phyloP scores from a whole-genome alignment of 2,113 vertebrate species.

The Plestiodon gilberti region DNA sequence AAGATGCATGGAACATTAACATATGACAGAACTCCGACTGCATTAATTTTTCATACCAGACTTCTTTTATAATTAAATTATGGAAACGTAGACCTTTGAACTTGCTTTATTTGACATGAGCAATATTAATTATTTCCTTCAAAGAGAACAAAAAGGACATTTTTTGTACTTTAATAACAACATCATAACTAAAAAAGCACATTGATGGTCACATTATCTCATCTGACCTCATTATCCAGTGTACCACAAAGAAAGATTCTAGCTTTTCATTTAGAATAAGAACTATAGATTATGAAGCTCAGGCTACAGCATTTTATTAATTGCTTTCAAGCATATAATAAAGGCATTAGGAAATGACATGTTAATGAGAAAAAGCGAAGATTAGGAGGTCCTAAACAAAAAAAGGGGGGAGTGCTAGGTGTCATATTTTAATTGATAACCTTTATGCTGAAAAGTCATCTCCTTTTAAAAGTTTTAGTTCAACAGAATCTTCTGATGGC shows the following conservation, averaged over 20 bases:
- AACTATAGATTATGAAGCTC: constrained; percentile 6
- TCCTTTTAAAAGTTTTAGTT: neutral
- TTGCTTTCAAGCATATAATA: constrained; percentile 25
- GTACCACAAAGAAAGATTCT: constrained; percentile 19
- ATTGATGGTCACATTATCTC: constrained; percentile 39
- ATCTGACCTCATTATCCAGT: constrained; percentile 23
- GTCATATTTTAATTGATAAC: neutral
- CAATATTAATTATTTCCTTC: constrained; percentile 44
- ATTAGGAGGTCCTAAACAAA: neutral
- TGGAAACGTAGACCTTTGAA: constrained; percentile 53
- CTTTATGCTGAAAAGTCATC: neutral
- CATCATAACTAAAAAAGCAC: constrained; percentile 47
- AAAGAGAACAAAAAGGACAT: constrained; percentile 30
- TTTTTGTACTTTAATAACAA: constrained; percentile 20
- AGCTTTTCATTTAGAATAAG: constrained; percentile 24
- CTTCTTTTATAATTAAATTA: constrained; percentile 63
- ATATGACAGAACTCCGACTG: constrained; percentile 52
- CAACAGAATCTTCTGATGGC: neutral
- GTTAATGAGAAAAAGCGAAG: constrained; percentile 18
- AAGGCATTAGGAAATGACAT: constrained; percentile 29
- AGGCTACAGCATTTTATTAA: neutral
- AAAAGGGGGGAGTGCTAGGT: neutral
- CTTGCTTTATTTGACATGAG: constrained; percentile 32
- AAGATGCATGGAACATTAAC: constrained; percentile 42
- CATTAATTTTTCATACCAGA: constrained; percentile 58